These are phyloP conservation scores for Macrosiphum euphorbiae DNA, from an alignment of 2,888 invertebrate species.

Conservation along the genomic window DNA sequence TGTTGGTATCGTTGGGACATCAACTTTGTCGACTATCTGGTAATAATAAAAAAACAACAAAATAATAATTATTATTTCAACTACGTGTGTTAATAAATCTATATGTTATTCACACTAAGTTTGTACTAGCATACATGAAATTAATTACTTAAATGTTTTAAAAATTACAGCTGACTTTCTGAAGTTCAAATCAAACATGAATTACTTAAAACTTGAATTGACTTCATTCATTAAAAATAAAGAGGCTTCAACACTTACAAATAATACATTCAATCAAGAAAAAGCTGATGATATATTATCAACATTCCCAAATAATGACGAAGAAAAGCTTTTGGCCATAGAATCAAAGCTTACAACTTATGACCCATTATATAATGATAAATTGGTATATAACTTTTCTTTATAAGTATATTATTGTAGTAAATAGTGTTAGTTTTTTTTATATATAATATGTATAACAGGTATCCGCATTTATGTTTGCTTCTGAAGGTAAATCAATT, in stretches of 20 bases:
- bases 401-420: background rate
- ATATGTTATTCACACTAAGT: too few species aligned
- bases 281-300: background rate
- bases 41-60: background rate
- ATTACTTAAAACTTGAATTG: background rate
- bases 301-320: background rate
- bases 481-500: too few species aligned
- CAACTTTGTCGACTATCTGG: conserved; percentile 3
- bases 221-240: background rate
- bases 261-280: background rate
- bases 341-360: background rate
- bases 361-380: background rate
- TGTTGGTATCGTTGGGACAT: background rate
- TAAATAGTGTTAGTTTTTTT: too few species aligned
- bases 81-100: too few species aligned
- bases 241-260: background rate
- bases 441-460: too few species aligned
- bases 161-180: background rate
- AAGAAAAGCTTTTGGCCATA: background rate
- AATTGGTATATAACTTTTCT: background rate
- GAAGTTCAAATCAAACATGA: background rate
- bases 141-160: background rate
- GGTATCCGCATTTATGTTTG: too few species aligned
- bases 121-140: too few species aligned
- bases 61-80: background rate